These are phyloP conservation scores for Ranitomeya imitator DNA, from an alignment of 2,113 vertebrate genomes.

Conservation along the genomic window DNA sequence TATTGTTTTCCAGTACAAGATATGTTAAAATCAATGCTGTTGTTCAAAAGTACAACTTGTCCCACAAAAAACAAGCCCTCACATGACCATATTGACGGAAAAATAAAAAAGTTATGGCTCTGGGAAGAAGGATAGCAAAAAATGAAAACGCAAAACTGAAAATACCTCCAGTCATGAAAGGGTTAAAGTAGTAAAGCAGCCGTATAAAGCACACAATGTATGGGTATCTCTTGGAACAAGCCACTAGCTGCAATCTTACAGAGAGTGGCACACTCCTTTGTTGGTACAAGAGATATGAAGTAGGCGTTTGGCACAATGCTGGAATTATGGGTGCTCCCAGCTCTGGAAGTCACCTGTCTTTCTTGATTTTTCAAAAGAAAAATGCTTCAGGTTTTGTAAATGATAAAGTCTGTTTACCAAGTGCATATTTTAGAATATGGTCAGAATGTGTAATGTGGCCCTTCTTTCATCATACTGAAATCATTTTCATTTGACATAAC, in stretches of 20 bases:
- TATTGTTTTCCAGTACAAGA: too few species aligned
- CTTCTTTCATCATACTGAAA: not conserved
- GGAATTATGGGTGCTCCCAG: constrained; percentile 10
- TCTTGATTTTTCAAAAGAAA: not conserved
- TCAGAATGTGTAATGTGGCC: not conserved
- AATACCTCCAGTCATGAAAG: too few species aligned
- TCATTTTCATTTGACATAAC: not conserved
- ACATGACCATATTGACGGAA: too few species aligned
- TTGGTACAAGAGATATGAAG: constrained; percentile 31
- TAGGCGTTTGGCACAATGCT: constrained; percentile 33
- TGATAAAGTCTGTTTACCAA: constrained; percentile 1
- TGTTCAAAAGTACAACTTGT: too few species aligned
- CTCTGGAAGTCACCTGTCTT: constrained; percentile 25
- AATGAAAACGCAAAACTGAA: too few species aligned
- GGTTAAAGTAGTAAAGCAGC: not conserved
- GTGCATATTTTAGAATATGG: not conserved
- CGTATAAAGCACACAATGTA: not conserved
- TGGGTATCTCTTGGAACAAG: not conserved
- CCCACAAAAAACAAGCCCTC: too few species aligned
- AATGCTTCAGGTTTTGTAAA: not conserved
- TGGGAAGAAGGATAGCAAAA: too few species aligned
- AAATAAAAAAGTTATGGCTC: too few species aligned
- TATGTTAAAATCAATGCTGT: too few species aligned
- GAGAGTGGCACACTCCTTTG: constrained; percentile 22
- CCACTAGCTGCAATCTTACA: not conserved